A percentile compares a stretch with the other conserved stretches of the same genome.
Conservation (phyloP, 2,888 invertebrate genomes). For the Macropis europaea region DNA sequence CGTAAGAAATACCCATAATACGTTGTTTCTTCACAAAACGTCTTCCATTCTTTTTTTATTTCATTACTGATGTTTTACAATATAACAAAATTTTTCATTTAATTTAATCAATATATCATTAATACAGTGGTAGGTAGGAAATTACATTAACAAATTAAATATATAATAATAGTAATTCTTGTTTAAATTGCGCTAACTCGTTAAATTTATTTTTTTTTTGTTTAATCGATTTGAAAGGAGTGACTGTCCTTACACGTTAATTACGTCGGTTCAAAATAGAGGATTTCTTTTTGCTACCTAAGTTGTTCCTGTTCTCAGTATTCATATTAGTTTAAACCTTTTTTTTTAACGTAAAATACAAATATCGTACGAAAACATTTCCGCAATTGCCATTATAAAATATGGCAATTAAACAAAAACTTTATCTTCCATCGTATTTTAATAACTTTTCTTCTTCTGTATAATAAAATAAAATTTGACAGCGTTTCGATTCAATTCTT, state of each 20-base stretch:
- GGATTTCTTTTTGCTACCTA: slow-evolving; percentile 65
- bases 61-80: slow-evolving; percentile 67
- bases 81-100: slow-evolving; percentile 66
- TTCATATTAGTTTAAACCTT: slow-evolving; percentile 44
- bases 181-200: slow-evolving; percentile 66
- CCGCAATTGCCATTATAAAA: slow-evolving; percentile 19
- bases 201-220: slow-evolving; percentile 58
- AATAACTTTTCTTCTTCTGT: neutral
- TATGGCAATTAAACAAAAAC: slow-evolving; percentile 29
- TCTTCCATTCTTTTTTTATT: slow-evolving; percentile 68
- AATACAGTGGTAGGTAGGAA: slow-evolving; percentile 61
- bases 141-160: slow-evolving; percentile 67
- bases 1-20: slow-evolving; percentile 34
- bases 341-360: slow-evolving; percentile 41
- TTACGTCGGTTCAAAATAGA: slow-evolving; percentile 66
- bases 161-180: slow-evolving; percentile 55
- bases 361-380: slow-evolving; percentile 26
- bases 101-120: slow-evolving; percentile 64
- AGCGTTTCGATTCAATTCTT: slow-evolving; percentile 66
- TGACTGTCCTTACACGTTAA: slow-evolving; percentile 50
- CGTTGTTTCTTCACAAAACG: slow-evolving; percentile 64
- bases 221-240: slow-evolving; percentile 58
- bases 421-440: neutral
- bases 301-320: slow-evolving; percentile 56
- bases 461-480: slow-evolving; percentile 31